Conservation (phyloP, 2,888 invertebrate genomes). For the Stenotaenia linearis region DNA sequence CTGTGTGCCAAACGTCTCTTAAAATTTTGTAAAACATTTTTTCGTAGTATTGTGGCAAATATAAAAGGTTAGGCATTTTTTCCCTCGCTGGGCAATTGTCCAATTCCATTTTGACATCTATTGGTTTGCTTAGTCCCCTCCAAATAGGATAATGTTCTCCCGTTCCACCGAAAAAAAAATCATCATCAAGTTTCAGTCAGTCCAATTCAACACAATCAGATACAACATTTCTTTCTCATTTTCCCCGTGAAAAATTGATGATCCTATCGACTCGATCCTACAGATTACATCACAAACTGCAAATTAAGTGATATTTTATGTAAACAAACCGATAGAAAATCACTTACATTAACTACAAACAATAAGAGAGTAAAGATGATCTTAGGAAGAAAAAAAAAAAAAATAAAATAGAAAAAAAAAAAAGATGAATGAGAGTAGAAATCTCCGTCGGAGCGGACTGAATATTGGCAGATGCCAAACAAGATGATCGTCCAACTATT, state of each 20-base stretch:
- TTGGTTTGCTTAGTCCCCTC: constrained; percentile 1
- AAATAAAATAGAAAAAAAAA: neutral
- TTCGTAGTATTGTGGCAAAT: neutral
- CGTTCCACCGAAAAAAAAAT: neutral
- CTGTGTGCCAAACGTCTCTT: no score
- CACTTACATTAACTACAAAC: neutral
- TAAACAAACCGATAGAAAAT: no score
- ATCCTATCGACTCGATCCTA: neutral
- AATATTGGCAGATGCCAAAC: constrained; percentile 34
- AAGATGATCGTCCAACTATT: constrained; percentile 28
- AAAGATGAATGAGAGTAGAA: constrained; percentile 10
- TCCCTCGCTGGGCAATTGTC: neutral
- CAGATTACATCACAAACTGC: neutral
- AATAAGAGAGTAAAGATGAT: constrained; percentile 5
- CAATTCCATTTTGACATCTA: neutral
- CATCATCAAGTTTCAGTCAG: neutral
- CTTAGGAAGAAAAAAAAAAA: no score
- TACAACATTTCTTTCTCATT: neutral
- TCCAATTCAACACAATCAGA: neutral
- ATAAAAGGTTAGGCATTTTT: neutral
- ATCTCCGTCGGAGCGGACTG: constrained; percentile 27
- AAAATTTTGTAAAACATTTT: no score
- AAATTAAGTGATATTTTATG: neutral
- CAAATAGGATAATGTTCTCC: neutral
- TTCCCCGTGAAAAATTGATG: neutral